These are phyloP conservation scores for Uropetala carovei DNA, from an alignment of 2,888 invertebrate species.

Conservation along the genomic window DNA sequence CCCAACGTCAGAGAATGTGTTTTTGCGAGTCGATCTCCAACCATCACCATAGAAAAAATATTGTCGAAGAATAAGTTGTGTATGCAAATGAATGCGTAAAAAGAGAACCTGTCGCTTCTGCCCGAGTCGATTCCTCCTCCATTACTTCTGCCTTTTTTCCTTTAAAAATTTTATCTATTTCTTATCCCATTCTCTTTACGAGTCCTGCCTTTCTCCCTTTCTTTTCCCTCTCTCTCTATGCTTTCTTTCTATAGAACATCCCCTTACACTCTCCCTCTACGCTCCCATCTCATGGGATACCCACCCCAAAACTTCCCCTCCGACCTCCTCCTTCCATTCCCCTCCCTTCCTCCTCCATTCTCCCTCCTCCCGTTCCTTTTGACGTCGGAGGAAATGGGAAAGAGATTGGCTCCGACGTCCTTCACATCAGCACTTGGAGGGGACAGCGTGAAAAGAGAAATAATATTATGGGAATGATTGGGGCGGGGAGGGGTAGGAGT, in stretches of 20 bases:
- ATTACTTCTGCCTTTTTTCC: too few relatives aligned
- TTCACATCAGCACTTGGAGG: slow-evolving; percentile 44
- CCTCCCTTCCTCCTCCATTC: background rate
- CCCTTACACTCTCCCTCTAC: background rate
- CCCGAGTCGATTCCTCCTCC: too few relatives aligned
- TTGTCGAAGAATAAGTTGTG: slow-evolving; percentile 5
- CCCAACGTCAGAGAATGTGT: background rate
- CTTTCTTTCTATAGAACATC: background rate
- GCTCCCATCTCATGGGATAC: background rate
- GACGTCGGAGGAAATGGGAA: slow-evolving; percentile 57
- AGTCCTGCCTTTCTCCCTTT: background rate
- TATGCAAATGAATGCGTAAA: background rate
- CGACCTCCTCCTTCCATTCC: background rate
- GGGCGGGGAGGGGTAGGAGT: background rate
- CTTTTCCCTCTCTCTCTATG: background rate
- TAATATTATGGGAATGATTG: slow-evolving; percentile 59
- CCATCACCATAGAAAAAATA: too few relatives aligned
- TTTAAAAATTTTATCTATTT: too few relatives aligned
- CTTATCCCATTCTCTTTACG: too few relatives aligned
- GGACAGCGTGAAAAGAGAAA: slow-evolving; percentile 47
- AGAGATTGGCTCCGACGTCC: slow-evolving; percentile 51
- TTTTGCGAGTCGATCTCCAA: background rate
- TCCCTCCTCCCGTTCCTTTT: background rate
- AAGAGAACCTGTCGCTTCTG: too few relatives aligned
- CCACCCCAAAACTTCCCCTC: background rate